Conservation (phyloP, 2,888 invertebrate genomes). For the Cosmorhoe ocellata region DNA sequence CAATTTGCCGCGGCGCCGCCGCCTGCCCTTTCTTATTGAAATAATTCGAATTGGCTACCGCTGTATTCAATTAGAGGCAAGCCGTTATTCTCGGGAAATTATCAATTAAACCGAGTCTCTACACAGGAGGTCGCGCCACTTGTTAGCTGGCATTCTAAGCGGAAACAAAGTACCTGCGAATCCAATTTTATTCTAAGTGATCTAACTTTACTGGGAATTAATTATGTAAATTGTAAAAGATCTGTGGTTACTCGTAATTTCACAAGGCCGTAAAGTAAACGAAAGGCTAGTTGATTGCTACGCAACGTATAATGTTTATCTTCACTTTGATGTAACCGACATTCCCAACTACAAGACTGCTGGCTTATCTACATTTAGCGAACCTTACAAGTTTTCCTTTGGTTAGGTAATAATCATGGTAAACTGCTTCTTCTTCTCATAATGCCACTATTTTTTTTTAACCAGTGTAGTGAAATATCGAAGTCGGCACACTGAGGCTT, state of each 20-base stretch:
- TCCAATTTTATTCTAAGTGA: slow-evolving; percentile 1
- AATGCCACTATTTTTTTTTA: too few species aligned
- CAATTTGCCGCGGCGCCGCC: slow-evolving; percentile 75
- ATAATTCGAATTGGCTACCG: slow-evolving; percentile 63
- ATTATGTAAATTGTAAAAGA: neutral
- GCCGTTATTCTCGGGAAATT: slow-evolving; percentile 57
- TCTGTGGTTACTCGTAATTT: neutral
- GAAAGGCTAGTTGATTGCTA: neutral
- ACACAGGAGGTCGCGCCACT: slow-evolving; percentile 39
- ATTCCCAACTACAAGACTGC: neutral
- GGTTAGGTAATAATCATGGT: too few species aligned
- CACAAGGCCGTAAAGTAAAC: slow-evolving; percentile 1
- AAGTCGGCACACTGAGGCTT: too few species aligned
- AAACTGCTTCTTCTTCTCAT: too few species aligned
- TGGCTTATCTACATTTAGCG: neutral
- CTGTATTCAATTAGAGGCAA: slow-evolving; percentile 63
- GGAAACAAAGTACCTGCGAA: slow-evolving; percentile 14
- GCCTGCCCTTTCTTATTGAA: slow-evolving; percentile 69
- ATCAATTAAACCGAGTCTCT: slow-evolving; percentile 53
- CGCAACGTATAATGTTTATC: neutral
- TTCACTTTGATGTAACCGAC: slow-evolving; percentile 2
- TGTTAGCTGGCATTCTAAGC: slow-evolving; percentile 40
- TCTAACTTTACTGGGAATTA: neutral
- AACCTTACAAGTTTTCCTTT: neutral
- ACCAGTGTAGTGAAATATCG: too few species aligned